These are phyloP conservation scores for Asteroscopus sphinx DNA, from an alignment of 2,888 invertebrate genomes.

Conservation along the genomic window DNA sequence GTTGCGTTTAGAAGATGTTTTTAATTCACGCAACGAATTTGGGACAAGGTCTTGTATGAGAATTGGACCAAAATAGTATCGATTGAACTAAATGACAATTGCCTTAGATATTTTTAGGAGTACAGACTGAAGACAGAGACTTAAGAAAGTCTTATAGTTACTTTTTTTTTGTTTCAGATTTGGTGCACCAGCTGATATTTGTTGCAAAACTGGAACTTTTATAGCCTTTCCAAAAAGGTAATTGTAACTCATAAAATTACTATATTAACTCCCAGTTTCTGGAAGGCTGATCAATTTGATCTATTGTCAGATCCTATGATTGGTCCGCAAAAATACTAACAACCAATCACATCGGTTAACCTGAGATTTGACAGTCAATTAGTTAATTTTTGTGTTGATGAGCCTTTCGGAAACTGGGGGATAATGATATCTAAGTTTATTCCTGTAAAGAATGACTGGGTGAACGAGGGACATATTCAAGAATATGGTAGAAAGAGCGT, in stretches of 20 bases:
- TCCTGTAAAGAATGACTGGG: too few relatives aligned
- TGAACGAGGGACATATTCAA: too few relatives aligned
- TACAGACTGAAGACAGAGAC: not conserved
- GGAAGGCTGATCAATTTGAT: too few relatives aligned
- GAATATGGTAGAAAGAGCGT: too few relatives aligned
- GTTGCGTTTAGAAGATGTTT: constrained; percentile 35
- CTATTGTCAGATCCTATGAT: too few relatives aligned
- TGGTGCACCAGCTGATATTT: constrained; percentile 27
- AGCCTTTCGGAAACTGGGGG: too few relatives aligned
- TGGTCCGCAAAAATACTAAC: too few relatives aligned
- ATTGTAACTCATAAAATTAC: constrained; percentile 7
- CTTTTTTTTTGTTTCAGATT: constrained; percentile 67
- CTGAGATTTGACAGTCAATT: too few relatives aligned
- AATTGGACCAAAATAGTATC: constrained; percentile 50
- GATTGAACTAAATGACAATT: constrained; percentile 41
- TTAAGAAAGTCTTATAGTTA: constrained; percentile 6
- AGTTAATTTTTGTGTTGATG: too few relatives aligned
- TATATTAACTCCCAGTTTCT: too few relatives aligned
- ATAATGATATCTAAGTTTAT: too few relatives aligned
- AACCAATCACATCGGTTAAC: too few relatives aligned
- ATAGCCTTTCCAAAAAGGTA: constrained; percentile 63
- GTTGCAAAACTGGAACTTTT: constrained; percentile 64
- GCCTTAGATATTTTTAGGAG: constrained; percentile 6
- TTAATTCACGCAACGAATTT: constrained; percentile 58
- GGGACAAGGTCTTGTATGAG: constrained; percentile 62